Evolutionary conservation across 2,113 vertebrate species (phyloP).

Genomic region (Callorhinus ursinus): DNA sequence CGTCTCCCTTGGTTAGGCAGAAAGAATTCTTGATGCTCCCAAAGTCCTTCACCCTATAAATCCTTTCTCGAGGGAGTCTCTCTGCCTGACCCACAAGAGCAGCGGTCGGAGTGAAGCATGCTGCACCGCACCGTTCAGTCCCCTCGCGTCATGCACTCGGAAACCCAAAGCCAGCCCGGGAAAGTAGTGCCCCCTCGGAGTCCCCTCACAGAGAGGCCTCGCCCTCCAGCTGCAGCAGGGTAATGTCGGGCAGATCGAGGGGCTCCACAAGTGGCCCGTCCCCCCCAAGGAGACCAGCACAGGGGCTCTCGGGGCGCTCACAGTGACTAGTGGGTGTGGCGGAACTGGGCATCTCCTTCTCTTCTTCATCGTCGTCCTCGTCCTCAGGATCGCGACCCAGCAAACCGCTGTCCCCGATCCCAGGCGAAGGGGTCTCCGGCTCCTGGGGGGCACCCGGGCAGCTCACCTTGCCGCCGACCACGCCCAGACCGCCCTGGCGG

Average conservation of each 20-base stretch:
- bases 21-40: constrained; percentile 64
- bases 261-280: constrained; percentile 77
- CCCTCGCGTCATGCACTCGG: constrained; percentile 50
- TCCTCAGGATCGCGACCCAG: constrained; percentile 65
- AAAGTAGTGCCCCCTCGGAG: constrained; percentile 44
- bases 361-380: constrained; percentile 52
- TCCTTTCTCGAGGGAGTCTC: constrained; percentile 59
- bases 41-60: constrained; percentile 56
- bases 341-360: constrained; percentile 58
- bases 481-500: constrained; percentile 75
- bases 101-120: constrained; percentile 22
- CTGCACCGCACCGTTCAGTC: constrained; percentile 56
- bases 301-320: constrained; percentile 70
- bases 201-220: constrained; percentile 74
- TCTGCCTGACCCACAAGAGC: constrained; percentile 44
- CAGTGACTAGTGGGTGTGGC: constrained; percentile 73
- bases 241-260: constrained; percentile 76
- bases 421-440: constrained; percentile 26
- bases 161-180: constrained; percentile 65
- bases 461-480: constrained; percentile 62
- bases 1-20: constrained; percentile 28
- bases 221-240: constrained; percentile 78
- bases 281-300: constrained; percentile 63
- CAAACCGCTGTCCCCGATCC: constrained; percentile 39
- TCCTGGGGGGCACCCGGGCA: background rate